Percentiles rank a stretch among this genome's conserved stretches.
phyloP scores from a whole-genome alignment of 37 sponge, comb jelly and placozoan species.

The Crambe crambe region DNA sequence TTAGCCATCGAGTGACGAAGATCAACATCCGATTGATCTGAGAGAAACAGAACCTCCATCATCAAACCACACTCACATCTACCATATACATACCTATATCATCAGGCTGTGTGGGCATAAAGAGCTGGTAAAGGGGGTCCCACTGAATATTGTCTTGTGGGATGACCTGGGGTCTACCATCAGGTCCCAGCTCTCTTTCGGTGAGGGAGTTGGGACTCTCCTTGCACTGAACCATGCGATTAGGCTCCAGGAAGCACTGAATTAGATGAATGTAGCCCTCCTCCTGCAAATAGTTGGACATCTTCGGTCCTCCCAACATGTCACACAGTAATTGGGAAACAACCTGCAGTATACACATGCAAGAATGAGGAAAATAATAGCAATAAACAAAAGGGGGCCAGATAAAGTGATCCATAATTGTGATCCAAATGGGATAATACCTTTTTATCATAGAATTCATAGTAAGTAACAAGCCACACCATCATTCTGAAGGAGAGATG shows the following conservation, averaged over 20 bases:
- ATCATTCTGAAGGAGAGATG: constrained; percentile 45
- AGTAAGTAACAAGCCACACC: constrained; percentile 72
- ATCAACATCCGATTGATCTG: constrained; percentile 74
- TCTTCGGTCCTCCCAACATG: constrained; percentile 4
- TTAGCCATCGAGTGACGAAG: constrained; percentile 74
- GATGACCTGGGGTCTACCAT: too few relatives aligned
- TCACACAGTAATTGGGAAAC: too few relatives aligned
- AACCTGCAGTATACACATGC: too few relatives aligned
- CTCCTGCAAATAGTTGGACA: constrained; percentile 22
- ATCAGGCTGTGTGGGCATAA: too few relatives aligned
- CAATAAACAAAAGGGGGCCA: too few relatives aligned
- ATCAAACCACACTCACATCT: too few relatives aligned
- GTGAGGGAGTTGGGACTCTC: constrained; percentile 52
- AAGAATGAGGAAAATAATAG: neutral
- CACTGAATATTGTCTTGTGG: too few relatives aligned
- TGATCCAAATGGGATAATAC: too few relatives aligned
- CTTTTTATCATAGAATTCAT: constrained; percentile 66
- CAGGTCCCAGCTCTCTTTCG: constrained; percentile 24
- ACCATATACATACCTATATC: too few relatives aligned
- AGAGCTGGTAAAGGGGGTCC: too few relatives aligned
- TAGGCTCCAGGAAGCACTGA: constrained; percentile 57
- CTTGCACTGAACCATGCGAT: constrained; percentile 19
- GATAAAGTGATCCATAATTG: neutral
- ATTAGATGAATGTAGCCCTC: constrained; percentile 49
- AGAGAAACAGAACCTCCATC: neutral